phyloP scores from a whole-genome alignment of 1,140 invertebrate genomes.

The Cyrtorhinus lividipennis region DNA sequence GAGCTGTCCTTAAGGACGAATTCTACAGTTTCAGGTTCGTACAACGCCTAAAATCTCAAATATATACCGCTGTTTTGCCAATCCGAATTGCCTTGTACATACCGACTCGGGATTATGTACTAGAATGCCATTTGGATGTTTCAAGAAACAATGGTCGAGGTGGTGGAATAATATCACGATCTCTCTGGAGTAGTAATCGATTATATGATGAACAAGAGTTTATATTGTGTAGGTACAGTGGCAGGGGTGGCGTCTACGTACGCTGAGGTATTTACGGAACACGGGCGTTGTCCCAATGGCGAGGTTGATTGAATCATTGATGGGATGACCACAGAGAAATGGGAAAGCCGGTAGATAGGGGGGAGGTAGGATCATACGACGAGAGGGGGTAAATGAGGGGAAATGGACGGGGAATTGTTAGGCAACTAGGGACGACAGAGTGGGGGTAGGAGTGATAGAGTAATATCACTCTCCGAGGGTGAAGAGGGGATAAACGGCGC shows the following conservation, averaged over 20 bases:
- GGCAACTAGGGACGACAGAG: neutral
- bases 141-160: too few relatives aligned
- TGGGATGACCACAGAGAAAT: neutral
- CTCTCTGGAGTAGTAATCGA: too few relatives aligned
- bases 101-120: too few relatives aligned
- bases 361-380: neutral
- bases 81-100: too few relatives aligned
- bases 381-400: neutral
- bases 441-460: neutral
- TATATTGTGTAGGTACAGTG: neutral
- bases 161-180: too few relatives aligned
- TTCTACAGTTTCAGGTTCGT: too few relatives aligned
- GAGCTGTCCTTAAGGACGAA: too few relatives aligned
- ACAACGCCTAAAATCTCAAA: too few relatives aligned
- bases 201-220: neutral
- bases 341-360: neutral
- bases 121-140: too few relatives aligned
- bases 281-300: slow-evolving; percentile 4
- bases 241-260: neutral
- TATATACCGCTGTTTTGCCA: too few relatives aligned
- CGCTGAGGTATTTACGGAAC: neutral
- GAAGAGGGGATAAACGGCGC: neutral
- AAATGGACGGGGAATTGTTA: neutral
- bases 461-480: neutral
- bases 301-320: slow-evolving; percentile 9